Evolutionary conservation across 2,797 vertebrate genomes (phyloP).

Genomic region (Sarcoramphus papa): DNA sequence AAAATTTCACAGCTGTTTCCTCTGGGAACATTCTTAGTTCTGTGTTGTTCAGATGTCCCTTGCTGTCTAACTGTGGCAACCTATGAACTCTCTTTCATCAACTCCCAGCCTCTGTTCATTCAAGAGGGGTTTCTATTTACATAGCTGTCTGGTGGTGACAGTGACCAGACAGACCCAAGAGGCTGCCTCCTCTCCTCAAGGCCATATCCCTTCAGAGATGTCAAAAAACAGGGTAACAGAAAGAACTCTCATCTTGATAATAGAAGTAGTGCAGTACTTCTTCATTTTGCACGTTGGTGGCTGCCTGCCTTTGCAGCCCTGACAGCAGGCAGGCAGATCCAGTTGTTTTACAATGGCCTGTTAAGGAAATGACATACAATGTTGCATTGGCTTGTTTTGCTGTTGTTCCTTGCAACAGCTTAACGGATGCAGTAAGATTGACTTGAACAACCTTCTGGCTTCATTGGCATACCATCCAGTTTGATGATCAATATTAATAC

Average conservation of each 20-base stretch:
- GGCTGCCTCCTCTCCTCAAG: neutral
- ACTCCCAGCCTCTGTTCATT: slow-evolving; percentile 29
- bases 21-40: slow-evolving; percentile 31
- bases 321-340: neutral
- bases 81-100: slow-evolving; percentile 39
- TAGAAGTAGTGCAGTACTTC: neutral
- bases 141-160: slow-evolving; percentile 68
- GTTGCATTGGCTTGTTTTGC: neutral
- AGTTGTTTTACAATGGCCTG: neutral
- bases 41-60: slow-evolving; percentile 68
- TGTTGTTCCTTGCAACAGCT: neutral
- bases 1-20: slow-evolving; percentile 18
- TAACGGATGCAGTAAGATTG: neutral
- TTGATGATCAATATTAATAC: neutral
- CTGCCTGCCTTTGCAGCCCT: neutral
- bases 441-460: neutral
- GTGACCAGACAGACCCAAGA: slow-evolving; percentile 42
- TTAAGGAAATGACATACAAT: neutral
- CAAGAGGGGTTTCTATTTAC: slow-evolving; percentile 69
- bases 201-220: neutral
- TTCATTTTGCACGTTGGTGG: neutral
- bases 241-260: neutral
- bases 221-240: neutral
- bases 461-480: neutral
- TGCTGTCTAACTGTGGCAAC: slow-evolving; percentile 63